These are phyloP conservation scores for Argyrosomus japonicus DNA, from an alignment of 2,113 vertebrate genomes.

Conservation along the genomic window DNA sequence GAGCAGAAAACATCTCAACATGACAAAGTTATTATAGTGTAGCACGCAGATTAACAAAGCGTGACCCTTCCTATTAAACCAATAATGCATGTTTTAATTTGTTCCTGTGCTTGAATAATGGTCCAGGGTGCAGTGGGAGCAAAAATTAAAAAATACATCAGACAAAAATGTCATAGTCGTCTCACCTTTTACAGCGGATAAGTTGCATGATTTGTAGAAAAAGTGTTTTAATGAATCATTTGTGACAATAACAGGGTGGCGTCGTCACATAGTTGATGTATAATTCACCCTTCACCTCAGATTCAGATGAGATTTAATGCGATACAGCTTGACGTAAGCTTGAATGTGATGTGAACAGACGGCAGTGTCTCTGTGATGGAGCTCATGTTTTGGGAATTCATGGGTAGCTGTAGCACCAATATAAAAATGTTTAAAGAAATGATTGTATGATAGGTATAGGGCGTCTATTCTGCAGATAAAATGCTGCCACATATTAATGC, in stretches of 20 bases:
- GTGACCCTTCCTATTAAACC: conserved; percentile 36
- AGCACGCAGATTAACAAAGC: conserved; percentile 37
- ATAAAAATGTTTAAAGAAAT: not conserved
- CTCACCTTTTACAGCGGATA: not conserved
- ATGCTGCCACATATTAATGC: not conserved
- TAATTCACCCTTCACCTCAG: conserved; percentile 54
- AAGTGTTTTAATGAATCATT: conserved; percentile 3
- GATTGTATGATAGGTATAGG: not conserved
- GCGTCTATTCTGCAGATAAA: not conserved
- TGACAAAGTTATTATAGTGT: conserved; percentile 34
- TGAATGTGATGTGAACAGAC: conserved; percentile 30
- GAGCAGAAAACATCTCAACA: conserved; percentile 39
- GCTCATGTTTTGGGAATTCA: not conserved
- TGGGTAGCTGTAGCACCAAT: not conserved
- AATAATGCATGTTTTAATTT: conserved; percentile 30
- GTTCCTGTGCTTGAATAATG: conserved; percentile 15
- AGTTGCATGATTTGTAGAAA: not conserved
- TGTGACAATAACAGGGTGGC: conserved; percentile 33
- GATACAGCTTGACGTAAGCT: conserved; percentile 27
- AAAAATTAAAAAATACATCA: not conserved
- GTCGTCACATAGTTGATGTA: conserved; percentile 46
- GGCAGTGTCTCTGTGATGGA: not conserved
- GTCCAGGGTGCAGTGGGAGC: not conserved
- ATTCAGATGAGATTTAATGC: conserved; percentile 52
- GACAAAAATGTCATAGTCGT: not conserved